Conservation (phyloP, 2,888 invertebrate genomes). For the Andrena praecox region DNA sequence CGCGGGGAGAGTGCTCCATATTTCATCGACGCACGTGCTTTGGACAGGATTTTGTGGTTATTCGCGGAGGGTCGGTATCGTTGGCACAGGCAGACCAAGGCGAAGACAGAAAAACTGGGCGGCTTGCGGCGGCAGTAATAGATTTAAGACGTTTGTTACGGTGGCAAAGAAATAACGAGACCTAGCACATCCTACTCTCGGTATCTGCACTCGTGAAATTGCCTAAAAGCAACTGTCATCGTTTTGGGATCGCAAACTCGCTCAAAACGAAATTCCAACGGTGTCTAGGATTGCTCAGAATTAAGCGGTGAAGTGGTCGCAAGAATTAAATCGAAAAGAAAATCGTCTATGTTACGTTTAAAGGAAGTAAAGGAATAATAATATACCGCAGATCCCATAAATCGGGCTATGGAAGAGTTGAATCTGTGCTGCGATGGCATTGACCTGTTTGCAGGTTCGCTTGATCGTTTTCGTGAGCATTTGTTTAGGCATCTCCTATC, state of each 20-base stretch:
- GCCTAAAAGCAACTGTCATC: neutral
- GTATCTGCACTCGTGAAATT: neutral
- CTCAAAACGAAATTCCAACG: neutral
- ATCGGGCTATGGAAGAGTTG: no score
- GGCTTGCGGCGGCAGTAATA: neutral
- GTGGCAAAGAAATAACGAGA: neutral
- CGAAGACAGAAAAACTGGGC: neutral
- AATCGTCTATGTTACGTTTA: no score
- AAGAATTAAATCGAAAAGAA: no score
- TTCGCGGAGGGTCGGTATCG: neutral
- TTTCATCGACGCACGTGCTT: constrained; percentile 23
- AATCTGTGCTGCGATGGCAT: no score
- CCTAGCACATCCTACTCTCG: neutral
- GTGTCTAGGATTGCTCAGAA: no score
- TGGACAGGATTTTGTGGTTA: constrained; percentile 21
- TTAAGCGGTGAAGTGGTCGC: no score
- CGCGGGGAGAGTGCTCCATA: neutral
- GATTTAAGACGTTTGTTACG: neutral
- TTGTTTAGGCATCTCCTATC: no score
- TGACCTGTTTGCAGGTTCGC: no score
- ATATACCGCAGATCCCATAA: no score
- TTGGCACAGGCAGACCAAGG: neutral
- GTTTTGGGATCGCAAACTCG: neutral
- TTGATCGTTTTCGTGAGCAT: no score
- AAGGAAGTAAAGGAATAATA: neutral